phyloP scores from a whole-genome alignment of 2,797 vertebrate species.

The Hypotaenidia philippensis region DNA sequence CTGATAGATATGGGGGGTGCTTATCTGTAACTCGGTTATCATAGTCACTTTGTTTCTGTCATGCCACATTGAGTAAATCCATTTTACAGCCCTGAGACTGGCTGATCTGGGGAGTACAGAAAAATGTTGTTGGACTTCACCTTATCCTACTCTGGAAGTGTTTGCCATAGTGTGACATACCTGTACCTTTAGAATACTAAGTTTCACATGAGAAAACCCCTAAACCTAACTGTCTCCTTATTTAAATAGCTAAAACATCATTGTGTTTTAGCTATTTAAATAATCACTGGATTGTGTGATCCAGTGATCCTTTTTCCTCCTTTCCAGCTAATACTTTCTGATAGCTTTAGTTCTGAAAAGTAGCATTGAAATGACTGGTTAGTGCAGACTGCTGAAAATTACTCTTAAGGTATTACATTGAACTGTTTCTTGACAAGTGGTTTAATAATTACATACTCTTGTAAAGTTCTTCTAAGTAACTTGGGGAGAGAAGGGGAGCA shows the following conservation, averaged over 20 bases:
- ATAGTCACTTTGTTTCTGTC: neutral
- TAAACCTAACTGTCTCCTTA: neutral
- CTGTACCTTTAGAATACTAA: neutral
- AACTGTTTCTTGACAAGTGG: neutral
- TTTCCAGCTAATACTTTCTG: neutral
- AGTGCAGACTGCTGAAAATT: neutral
- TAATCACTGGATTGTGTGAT: neutral
- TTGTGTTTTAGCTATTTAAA: too few relatives aligned
- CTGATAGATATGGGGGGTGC: accelerated
- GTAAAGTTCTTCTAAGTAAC: neutral
- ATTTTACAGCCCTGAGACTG: neutral
- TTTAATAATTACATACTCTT: neutral
- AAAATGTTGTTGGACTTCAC: neutral
- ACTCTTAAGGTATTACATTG: neutral
- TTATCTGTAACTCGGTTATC: neutral
- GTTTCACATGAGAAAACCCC: neutral
- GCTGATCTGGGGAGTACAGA: neutral
- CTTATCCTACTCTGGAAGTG: neutral
- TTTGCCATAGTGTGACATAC: neutral
- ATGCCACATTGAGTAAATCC: neutral
- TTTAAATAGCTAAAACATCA: neutral
- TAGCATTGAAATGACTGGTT: neutral
- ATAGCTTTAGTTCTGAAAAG: neutral
- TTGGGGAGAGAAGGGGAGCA: neutral
- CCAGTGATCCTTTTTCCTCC: neutral